Evolutionary conservation across 1,140 invertebrate species (phyloP).

Genomic region (Drosophila sproati): DNA sequence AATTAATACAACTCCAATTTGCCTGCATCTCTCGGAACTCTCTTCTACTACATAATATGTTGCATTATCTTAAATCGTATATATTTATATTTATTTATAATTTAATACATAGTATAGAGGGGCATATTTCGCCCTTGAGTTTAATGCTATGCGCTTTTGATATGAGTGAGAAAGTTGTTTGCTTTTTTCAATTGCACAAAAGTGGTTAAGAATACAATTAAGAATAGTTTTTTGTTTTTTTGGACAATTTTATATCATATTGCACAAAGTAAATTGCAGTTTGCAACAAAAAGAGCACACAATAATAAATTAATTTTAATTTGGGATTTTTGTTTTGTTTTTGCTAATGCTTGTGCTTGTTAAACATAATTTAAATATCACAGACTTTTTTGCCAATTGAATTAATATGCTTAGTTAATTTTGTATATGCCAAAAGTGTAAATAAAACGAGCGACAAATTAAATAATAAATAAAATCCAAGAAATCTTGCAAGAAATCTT

Average conservation of each 20-base stretch:
- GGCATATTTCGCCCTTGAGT: constrained; percentile 12
- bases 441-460: constrained; percentile 4
- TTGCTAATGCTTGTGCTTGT: constrained; percentile 32
- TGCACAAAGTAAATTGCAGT: constrained; percentile 67
- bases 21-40: constrained; percentile 3
- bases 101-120: constrained; percentile 43
- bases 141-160: constrained; percentile 65
- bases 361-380: constrained; percentile 80
- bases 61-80: constrained; percentile 51
- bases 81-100: constrained; percentile 21
- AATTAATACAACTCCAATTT: constrained; percentile 59
- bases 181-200: constrained; percentile 60
- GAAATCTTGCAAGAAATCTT: constrained; percentile 10
- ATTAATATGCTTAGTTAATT: constrained; percentile 71
- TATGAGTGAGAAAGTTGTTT: constrained; percentile 62
- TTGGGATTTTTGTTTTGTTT: constrained; percentile 48
- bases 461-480: constrained; percentile 23
- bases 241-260: constrained; percentile 59
- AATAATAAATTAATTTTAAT: constrained; percentile 64
- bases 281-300: constrained; percentile 41
- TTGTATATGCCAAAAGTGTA: constrained; percentile 56
- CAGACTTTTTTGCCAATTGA: constrained; percentile 81
- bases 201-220: constrained; percentile 46
- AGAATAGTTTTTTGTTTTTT: constrained; percentile 25
- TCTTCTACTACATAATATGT: constrained; percentile 35